Conservation (phyloP, 2,113 vertebrate genomes). For the Pollimyrus isidori region DNA sequence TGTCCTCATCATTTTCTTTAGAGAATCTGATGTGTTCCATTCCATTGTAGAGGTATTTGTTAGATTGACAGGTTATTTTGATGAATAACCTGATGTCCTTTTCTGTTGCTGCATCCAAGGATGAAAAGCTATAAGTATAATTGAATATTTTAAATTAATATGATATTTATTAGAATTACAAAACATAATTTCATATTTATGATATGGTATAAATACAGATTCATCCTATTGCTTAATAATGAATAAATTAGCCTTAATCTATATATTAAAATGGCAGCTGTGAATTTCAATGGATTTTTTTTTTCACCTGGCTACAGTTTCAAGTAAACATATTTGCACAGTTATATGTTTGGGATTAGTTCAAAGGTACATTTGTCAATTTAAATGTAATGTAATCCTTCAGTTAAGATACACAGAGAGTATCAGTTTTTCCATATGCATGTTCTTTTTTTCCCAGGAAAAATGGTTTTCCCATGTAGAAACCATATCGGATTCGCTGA, state of each 20-base stretch:
- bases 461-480: conserved; percentile 21
- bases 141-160: background rate
- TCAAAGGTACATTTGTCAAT: background rate
- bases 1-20: background rate
- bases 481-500: background rate
- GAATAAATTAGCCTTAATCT: background rate
- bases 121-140: background rate
- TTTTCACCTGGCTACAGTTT: background rate
- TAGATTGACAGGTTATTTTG: background rate
- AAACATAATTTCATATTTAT: background rate
- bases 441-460: conserved; percentile 36
- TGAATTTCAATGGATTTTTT: background rate
- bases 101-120: background rate
- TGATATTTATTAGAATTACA: background rate
- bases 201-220: background rate
- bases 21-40: background rate
- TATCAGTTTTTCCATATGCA: conserved; percentile 29
- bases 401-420: conserved; percentile 12
- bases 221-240: background rate
- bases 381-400: background rate
- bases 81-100: background rate
- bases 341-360: background rate
- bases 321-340: background rate
- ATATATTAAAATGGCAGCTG: background rate
- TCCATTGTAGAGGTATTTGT: background rate